Evolutionary conservation across 2,888 invertebrate species (phyloP), one percentile per base, ranked within the genome.

Genomic region (Halocaridina rubra): DNA sequence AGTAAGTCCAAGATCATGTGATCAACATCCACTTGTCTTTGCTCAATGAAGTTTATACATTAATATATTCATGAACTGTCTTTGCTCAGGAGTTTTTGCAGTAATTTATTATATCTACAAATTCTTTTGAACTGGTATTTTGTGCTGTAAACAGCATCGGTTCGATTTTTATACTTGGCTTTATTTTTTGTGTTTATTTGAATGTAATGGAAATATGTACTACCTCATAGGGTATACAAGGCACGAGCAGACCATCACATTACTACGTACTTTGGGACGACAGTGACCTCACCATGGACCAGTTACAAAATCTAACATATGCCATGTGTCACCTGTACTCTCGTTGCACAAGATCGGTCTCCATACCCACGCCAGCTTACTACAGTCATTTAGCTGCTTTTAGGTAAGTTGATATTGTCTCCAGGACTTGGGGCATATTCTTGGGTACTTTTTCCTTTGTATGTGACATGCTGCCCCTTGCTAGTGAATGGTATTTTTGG

Each of bases 311-410:
- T 88, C 90, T 97, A 86, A 94, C 96, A 0, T 97, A 94, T 91
- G 95, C 95, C 90, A 91, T 98, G 72, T 97, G 97, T 90, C 96
- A 97, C 90, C 91, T 96, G 92, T 97, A 96, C 91, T 93, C 95
- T 0, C 93, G 97, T 4, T 97, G 97, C 90, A 95, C 94, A 88
- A 89, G 90, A 30, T 89, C 90, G 92, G 97, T 89, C 27, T 89
- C 90, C 33, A 89, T 90, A 92, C 96, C 57, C 10, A 89, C 91
- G 1, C 91, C 91, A 1, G 89, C 89, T 7, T 90, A 90, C 84
- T 90, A 90, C 77, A 90, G 90, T 19, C 89, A 90, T 87, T 87
- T 89, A 8, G 90, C 85, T 8, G 90, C 90, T 13, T 89, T 78
- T 61, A 88, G 88, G 88, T 88, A 32, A 64, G 81, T 76, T 39